Conservation (phyloP, 2,797 vertebrate genomes). For the Acanthiza pusilla region DNA sequence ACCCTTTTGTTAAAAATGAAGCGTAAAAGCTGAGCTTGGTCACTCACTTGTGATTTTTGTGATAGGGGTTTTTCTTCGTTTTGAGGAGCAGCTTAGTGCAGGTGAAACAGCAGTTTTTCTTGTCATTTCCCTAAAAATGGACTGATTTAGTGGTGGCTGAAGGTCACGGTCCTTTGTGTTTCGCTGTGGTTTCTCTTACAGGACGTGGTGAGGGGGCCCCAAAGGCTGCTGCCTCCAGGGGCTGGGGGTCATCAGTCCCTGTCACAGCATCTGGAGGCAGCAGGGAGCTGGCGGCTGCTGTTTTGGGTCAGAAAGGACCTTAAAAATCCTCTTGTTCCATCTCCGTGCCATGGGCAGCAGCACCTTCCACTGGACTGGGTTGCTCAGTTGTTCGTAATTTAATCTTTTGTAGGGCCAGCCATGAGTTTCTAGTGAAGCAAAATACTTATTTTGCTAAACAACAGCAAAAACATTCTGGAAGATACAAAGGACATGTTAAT, state of each 20-base stretch:
- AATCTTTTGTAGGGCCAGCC: background rate
- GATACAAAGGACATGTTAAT: fast-evolving
- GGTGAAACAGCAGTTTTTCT: background rate
- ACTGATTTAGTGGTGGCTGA: background rate
- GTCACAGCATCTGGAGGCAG: background rate
- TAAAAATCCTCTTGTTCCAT: background rate
- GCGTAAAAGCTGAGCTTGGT: background rate
- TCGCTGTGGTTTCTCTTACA: background rate
- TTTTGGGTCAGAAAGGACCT: background rate
- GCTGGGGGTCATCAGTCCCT: background rate
- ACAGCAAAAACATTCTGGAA: background rate
- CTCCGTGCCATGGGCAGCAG: background rate
- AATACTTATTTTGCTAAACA: background rate
- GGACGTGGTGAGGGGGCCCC: background rate
- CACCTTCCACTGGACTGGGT: fast-evolving
- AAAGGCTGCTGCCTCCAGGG: background rate
- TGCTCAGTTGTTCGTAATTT: background rate
- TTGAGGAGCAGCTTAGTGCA: background rate
- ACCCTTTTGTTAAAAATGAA: fast-evolving
- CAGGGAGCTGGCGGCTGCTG: background rate
- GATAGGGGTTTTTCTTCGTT: fast-evolving
- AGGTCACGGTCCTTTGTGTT: background rate
- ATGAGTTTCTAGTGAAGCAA: background rate
- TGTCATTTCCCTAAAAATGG: background rate
- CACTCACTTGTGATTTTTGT: background rate